These are phyloP conservation scores for Gasterosteus aculeatus DNA, from an alignment of 2,113 vertebrate genomes.

Conservation along the genomic window DNA sequence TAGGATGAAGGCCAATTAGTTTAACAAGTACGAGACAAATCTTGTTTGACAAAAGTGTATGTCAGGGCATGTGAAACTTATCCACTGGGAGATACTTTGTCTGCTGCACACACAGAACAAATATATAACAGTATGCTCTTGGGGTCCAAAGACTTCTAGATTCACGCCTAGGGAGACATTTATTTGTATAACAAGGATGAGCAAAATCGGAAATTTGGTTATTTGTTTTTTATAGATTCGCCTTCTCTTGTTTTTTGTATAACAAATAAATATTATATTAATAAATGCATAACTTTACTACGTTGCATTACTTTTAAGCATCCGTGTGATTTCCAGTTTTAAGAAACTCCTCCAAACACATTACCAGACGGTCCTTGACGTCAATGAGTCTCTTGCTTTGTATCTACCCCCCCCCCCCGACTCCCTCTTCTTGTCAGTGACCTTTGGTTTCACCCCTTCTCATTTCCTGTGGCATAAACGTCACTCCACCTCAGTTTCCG, in stretches of 20 bases:
- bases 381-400: constrained; percentile 26
- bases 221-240: neutral
- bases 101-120: constrained; percentile 11
- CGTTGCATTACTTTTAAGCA: neutral
- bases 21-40: constrained; percentile 77
- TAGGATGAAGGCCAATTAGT: constrained; percentile 76
- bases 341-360: constrained; percentile 4
- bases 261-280: neutral
- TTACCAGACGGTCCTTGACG: constrained; percentile 27
- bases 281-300: neutral
- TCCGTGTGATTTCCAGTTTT: neutral
- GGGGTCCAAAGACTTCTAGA: neutral
- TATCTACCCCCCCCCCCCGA: constrained; percentile 28
- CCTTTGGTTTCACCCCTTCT: constrained; percentile 50
- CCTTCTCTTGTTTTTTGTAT: neutral
- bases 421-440: constrained; percentile 30
- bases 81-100: constrained; percentile 61
- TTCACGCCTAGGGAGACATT: constrained; percentile 7
- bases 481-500: constrained; percentile 48
- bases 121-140: constrained; percentile 3
- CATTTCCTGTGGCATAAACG: constrained; percentile 57
- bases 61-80: constrained; percentile 64
- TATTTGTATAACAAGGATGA: neutral
- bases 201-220: constrained; percentile 6
- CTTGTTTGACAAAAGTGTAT: constrained; percentile 74